phyloP scores from a whole-genome alignment of 37 sponge, comb jelly and placozoan genomes.

The Aphrocallistes beatrix region DNA sequence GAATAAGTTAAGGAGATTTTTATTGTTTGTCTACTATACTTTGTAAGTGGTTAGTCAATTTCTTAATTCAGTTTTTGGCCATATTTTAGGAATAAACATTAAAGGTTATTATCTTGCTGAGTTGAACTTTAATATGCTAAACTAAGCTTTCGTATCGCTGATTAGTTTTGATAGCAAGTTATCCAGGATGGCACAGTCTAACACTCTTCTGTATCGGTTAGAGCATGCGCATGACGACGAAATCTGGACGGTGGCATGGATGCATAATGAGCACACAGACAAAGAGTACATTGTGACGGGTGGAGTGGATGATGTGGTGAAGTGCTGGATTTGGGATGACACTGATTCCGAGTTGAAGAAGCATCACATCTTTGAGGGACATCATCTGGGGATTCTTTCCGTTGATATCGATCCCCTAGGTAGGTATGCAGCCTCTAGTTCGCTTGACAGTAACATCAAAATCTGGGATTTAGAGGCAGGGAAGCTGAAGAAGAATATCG shows the following conservation, averaged over 20 bases:
- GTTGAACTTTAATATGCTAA: too few relatives aligned
- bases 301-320: slow-evolving; percentile 75
- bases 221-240: slow-evolving; percentile 73
- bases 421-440: slow-evolving; percentile 69
- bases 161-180: too few relatives aligned
- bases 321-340: slow-evolving; percentile 76
- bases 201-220: slow-evolving; percentile 14
- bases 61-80: too few relatives aligned
- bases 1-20: too few relatives aligned
- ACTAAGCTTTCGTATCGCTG: too few relatives aligned
- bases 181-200: slow-evolving; percentile 10
- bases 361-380: slow-evolving; percentile 79
- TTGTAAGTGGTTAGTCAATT: too few relatives aligned
- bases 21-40: too few relatives aligned
- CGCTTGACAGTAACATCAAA: slow-evolving; percentile 77
- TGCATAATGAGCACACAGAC: slow-evolving; percentile 32
- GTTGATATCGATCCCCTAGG: slow-evolving; percentile 72
- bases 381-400: slow-evolving; percentile 93
- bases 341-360: slow-evolving; percentile 29
- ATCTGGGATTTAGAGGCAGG: slow-evolving; percentile 83
- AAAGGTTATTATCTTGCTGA: too few relatives aligned
- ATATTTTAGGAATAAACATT: too few relatives aligned
- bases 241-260: slow-evolving; percentile 88
- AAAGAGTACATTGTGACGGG: slow-evolving; percentile 77
- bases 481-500: slow-evolving; percentile 69